phyloP scores from a whole-genome alignment of 2,113 vertebrate species.

The Eurystomus gularis region DNA sequence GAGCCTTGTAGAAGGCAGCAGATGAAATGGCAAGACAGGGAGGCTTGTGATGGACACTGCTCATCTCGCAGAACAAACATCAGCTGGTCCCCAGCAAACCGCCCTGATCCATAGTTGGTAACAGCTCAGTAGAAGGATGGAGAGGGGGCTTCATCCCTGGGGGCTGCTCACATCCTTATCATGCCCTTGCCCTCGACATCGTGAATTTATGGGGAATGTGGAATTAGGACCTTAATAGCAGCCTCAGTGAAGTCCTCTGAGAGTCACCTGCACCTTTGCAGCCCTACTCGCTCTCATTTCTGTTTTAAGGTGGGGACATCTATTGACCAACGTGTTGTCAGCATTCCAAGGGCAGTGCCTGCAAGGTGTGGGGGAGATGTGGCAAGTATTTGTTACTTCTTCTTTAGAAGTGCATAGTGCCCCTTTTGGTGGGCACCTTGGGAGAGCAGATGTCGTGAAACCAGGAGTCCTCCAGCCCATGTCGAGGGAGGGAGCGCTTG shows the following conservation, averaged over 20 bases:
- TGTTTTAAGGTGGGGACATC: background rate
- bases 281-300: background rate
- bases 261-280: background rate
- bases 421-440: background rate
- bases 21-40: background rate
- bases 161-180: background rate
- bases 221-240: background rate
- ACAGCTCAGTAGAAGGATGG: background rate
- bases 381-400: background rate
- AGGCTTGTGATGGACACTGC: background rate
- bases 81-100: rapidly evolving
- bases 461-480: background rate
- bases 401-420: background rate
- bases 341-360: background rate
- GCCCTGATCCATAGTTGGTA: background rate
- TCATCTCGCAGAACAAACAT: background rate
- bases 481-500: rapidly evolving
- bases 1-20: background rate
- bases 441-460: background rate
- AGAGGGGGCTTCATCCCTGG: background rate
- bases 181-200: background rate
- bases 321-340: background rate
- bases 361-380: background rate
- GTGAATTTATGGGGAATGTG: background rate
- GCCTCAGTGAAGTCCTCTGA: background rate